A percentile compares a stretch with the other conserved stretches of the same genome.
Conservation (phyloP, 2,113 vertebrate genomes). For the Microcebus jonahi region DNA sequence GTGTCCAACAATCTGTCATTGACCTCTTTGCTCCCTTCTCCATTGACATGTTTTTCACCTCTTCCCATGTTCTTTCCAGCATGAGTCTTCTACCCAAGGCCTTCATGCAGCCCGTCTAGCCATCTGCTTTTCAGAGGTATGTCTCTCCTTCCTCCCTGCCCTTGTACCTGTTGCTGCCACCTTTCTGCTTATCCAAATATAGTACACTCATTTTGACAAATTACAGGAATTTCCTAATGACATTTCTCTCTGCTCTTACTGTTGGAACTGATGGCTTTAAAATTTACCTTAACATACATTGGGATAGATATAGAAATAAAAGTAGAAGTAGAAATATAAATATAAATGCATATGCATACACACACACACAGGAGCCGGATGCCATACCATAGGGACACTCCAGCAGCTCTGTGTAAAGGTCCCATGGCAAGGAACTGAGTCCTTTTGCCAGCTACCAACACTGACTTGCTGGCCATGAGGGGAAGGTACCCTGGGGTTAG, state of each 20-base stretch:
- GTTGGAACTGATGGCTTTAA: neutral
- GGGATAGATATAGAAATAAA: neutral
- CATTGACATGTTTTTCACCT: neutral
- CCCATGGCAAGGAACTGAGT: neutral
- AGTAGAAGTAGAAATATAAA: neutral
- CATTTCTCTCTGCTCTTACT: neutral
- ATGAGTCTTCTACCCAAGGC: neutral
- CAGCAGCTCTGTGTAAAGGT: neutral
- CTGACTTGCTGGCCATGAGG: accelerated
- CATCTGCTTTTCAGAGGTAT: neutral
- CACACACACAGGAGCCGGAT: neutral
- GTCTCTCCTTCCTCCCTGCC: accelerated
- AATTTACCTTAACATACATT: neutral
- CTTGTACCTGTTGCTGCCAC: no score
- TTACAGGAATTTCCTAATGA: neutral
- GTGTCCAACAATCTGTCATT: neutral
- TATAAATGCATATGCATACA: no score
- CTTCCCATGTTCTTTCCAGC: neutral
- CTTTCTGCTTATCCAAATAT: neutral
- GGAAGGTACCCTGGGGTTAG: neutral
- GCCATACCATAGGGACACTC: neutral
- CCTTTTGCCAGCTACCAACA: neutral
- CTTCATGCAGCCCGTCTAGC: neutral
- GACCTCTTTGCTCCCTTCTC: neutral
- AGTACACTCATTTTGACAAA: neutral